Evolutionary conservation across 1,140 invertebrate genomes (phyloP).

Genomic region (Pachypsylla venusta): DNA sequence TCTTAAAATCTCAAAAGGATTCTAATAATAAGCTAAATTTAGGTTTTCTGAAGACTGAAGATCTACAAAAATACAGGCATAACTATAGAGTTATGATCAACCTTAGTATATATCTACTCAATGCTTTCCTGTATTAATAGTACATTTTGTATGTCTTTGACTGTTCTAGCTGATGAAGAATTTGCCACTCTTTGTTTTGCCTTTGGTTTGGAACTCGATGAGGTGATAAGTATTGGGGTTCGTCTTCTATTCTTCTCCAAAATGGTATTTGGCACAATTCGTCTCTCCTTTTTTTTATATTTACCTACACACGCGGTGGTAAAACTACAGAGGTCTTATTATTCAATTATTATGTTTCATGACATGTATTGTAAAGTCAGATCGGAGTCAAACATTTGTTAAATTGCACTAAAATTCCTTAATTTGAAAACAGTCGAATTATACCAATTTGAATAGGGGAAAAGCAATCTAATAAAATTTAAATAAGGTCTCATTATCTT

Average conservation of each 20-base stretch:
- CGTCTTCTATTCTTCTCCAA: too few relatives aligned
- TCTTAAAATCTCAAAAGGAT: neutral
- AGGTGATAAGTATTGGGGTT: slow-evolving; percentile 81
- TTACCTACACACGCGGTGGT: too few relatives aligned
- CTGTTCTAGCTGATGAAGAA: slow-evolving; percentile 75
- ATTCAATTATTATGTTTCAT: neutral
- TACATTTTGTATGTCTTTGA: slow-evolving; percentile 20
- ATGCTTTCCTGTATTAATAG: neutral
- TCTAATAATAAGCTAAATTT: neutral
- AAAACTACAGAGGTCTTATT: too few relatives aligned
- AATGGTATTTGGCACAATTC: too few relatives aligned
- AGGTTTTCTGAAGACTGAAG: slow-evolving; percentile 12
- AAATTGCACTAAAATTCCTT: too few relatives aligned
- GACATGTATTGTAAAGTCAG: neutral
- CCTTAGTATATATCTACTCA: neutral
- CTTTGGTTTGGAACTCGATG: slow-evolving; percentile 94
- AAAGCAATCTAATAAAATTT: too few relatives aligned
- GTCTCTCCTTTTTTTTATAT: too few relatives aligned
- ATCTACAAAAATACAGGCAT: neutral
- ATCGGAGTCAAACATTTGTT: too few relatives aligned
- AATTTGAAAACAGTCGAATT: too few relatives aligned
- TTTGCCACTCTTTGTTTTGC: slow-evolving; percentile 93
- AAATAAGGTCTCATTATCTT: too few relatives aligned
- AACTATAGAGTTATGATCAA: neutral
- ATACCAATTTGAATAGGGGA: too few relatives aligned